Percentiles rank a stretch among this genome's conserved stretches.
These are phyloP conservation scores for Acanthosepion pharaonis DNA, from an alignment of 2,888 invertebrate genomes.

Conservation along the genomic window DNA sequence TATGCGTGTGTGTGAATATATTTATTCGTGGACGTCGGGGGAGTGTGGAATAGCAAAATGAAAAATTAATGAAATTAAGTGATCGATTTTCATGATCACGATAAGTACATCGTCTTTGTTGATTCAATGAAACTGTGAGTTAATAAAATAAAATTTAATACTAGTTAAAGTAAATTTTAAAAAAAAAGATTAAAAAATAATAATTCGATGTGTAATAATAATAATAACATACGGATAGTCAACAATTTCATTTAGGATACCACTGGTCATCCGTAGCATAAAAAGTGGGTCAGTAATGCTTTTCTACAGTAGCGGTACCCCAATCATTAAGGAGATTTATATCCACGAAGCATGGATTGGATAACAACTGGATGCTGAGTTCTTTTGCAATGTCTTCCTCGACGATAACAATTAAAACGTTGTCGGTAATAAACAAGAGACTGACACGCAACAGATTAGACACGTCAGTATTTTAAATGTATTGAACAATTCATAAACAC, in stretches of 20 bases:
- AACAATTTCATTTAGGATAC: not conserved
- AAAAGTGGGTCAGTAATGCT: slow-evolving; percentile 9
- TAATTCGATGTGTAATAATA: not conserved
- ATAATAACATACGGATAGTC: not conserved
- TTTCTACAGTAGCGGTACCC: not conserved
- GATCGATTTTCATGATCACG: too few relatives aligned
- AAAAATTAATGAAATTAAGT: too few relatives aligned
- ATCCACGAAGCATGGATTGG: not conserved
- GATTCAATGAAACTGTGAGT: not conserved
- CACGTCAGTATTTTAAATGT: not conserved
- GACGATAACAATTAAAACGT: not conserved
- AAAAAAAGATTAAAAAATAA: not conserved
- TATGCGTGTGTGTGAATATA: too few relatives aligned
- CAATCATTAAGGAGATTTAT: not conserved
- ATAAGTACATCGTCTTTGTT: not conserved
- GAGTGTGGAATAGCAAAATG: too few relatives aligned
- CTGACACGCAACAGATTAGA: not conserved
- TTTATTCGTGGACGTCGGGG: too few relatives aligned
- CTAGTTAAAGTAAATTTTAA: not conserved
- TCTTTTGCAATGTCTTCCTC: not conserved
- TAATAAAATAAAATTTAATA: not conserved
- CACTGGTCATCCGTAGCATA: not conserved
- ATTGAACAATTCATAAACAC: not conserved
- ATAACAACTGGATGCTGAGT: not conserved
- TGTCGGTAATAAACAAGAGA: not conserved